Conservation (phyloP, 2,797 vertebrate species). For the Morelia viridis region DNA sequence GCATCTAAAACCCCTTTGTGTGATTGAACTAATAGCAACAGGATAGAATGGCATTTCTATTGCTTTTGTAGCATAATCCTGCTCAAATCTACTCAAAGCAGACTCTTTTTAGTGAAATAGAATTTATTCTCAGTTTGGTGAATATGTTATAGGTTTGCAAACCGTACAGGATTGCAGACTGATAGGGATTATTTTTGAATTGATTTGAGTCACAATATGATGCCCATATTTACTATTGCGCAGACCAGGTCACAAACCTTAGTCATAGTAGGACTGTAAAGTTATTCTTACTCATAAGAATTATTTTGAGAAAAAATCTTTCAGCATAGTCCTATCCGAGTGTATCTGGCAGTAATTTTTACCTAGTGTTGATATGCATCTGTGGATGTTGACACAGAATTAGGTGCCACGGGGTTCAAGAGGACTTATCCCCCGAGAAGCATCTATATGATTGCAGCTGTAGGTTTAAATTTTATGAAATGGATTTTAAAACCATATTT, state of each 20-base stretch:
- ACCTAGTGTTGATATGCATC: not conserved
- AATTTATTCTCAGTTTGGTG: not conserved
- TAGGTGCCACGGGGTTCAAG: not conserved
- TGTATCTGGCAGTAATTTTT: not conserved
- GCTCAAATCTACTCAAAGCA: not conserved
- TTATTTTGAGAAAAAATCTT: not conserved
- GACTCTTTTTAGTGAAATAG: not conserved
- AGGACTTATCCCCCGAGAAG: not conserved
- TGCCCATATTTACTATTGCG: not conserved
- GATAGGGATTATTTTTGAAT: not conserved
- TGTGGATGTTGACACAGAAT: not conserved
- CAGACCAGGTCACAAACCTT: not conserved
- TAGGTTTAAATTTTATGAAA: not conserved
- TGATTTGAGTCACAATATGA: not conserved
- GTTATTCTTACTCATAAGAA: not conserved
- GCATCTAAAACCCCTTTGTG: not conserved
- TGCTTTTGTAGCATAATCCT: not conserved
- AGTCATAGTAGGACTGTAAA: not conserved
- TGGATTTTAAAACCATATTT: not conserved
- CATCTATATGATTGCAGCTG: not conserved
- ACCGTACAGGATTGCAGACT: not conserved
- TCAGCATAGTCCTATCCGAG: not conserved
- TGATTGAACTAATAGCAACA: not conserved
- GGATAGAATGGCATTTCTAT: not conserved
- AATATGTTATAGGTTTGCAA: not conserved